A percentile compares a stretch with the other conserved stretches of the same genome.
Conservation (phyloP, 2,797 vertebrate genomes). For the Hyperoplus immaculatus region DNA sequence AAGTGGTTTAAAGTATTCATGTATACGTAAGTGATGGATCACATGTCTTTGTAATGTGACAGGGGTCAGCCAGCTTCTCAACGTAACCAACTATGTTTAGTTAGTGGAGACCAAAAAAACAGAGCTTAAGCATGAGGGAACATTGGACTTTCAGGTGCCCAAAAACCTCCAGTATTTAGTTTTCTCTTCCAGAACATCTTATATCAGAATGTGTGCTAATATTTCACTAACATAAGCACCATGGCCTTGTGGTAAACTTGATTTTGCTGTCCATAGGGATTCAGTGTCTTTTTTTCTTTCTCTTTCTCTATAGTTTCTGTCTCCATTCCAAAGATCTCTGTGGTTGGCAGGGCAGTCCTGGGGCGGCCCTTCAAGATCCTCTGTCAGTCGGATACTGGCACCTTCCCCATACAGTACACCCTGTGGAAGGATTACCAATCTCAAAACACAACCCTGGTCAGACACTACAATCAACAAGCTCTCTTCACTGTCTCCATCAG, state of each 20-base stretch:
- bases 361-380: constrained; percentile 59
- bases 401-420: constrained; percentile 82
- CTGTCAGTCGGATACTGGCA: constrained; percentile 77
- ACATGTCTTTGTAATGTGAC: too few relatives aligned
- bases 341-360: constrained; percentile 57
- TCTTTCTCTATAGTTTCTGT: constrained; percentile 51
- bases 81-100: too few relatives aligned
- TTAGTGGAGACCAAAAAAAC: background rate
- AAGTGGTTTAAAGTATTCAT: too few relatives aligned
- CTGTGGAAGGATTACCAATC: background rate
- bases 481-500: constrained; percentile 60
- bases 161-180: too few relatives aligned
- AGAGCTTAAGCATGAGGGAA: background rate
- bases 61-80: too few relatives aligned
- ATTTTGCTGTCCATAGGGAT: background rate
- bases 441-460: background rate
- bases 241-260: background rate
- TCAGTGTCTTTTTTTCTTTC: background rate
- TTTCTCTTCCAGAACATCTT: too few relatives aligned
- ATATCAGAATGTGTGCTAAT: too few relatives aligned
- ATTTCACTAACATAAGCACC: background rate
- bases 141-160: background rate
- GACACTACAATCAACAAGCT: constrained; percentile 20
- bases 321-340: constrained; percentile 70
- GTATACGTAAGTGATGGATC: too few relatives aligned